These are phyloP conservation scores for Austrolebias charrua DNA, from an alignment of 2,797 vertebrate species.

Conservation along the genomic window DNA sequence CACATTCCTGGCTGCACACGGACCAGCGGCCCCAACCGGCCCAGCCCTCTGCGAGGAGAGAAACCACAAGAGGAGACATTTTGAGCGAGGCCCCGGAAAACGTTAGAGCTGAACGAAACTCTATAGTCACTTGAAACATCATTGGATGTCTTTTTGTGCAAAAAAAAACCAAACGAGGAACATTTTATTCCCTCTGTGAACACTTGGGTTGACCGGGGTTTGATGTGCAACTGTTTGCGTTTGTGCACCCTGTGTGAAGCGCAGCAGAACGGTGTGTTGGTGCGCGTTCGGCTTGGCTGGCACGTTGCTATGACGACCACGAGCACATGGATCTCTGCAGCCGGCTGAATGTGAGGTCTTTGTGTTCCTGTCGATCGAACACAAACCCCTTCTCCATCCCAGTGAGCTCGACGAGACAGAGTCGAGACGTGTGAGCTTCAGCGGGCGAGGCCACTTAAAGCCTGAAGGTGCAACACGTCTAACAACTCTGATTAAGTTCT, in stretches of 20 bases:
- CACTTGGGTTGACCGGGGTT: conserved; percentile 15
- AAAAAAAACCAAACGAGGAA: conserved; percentile 20
- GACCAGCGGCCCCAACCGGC: conserved; percentile 93
- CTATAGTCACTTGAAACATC: background rate
- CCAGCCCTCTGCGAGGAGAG: conserved; percentile 85
- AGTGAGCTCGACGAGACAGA: conserved; percentile 28
- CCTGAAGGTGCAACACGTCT: conserved; percentile 40
- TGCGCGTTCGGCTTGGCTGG: conserved; percentile 32
- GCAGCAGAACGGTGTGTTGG: conserved; percentile 22
- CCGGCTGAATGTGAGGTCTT: conserved; percentile 65
- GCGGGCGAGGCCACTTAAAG: conserved; percentile 52
- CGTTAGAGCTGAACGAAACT: background rate
- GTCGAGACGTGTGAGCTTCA: conserved; percentile 44
- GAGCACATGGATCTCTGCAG: conserved; percentile 66
- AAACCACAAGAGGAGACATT: conserved; percentile 2
- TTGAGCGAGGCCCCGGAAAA: conserved; percentile 16
- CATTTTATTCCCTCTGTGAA: conserved; percentile 17
- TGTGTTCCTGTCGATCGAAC: conserved; percentile 53
- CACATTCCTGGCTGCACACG: conserved; percentile 95
- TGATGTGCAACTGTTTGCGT: conserved; percentile 52
- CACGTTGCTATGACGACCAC: conserved; percentile 70
- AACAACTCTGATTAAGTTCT: conserved; percentile 63
- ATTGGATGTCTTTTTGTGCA: background rate
- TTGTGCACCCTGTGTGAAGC: conserved; percentile 39
- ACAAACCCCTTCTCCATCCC: conserved; percentile 45